phyloP scores from a whole-genome alignment of 2,797 vertebrate species.

The Melanotaenia trifasciata region DNA sequence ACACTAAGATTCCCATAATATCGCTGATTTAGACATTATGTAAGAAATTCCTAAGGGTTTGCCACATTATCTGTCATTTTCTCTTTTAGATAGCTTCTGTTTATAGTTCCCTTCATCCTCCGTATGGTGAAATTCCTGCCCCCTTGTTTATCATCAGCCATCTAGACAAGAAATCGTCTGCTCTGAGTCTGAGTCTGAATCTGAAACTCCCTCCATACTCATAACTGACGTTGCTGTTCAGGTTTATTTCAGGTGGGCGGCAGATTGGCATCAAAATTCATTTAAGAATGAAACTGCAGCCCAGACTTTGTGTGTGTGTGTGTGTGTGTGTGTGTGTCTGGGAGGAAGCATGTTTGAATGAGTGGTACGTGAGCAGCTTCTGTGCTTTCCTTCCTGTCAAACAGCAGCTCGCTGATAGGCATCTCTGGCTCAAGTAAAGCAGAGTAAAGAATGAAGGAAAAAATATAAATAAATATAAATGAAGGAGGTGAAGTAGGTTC shows the following conservation, averaged over 20 bases:
- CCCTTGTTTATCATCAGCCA: not conserved
- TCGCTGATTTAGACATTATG: not conserved
- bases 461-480: not conserved
- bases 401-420: slow-evolving; percentile 48
- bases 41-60: not conserved
- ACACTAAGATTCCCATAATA: not conserved
- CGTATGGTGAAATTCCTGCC: not conserved
- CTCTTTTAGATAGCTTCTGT: not conserved
- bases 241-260: not conserved
- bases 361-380: slow-evolving; percentile 49
- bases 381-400: slow-evolving; percentile 53
- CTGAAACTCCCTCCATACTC: not conserved
- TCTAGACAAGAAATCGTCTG: not conserved
- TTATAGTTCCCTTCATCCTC: not conserved
- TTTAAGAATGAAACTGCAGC: not conserved
- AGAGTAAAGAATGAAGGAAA: slow-evolving; percentile 1
- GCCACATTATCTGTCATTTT: not conserved
- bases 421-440: slow-evolving; percentile 36
- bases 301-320: slow-evolving; percentile 8
- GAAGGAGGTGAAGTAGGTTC: slow-evolving; percentile 6
- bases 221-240: too few species aligned
- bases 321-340: slow-evolving; percentile 4
- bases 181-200: not conserved
- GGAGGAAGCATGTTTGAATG: slow-evolving; percentile 53
- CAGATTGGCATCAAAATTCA: slow-evolving; percentile 1